A percentile compares a stretch with the other conserved stretches of the same genome.
These are phyloP conservation scores for Poecilia picta DNA, from an alignment of 2,797 vertebrate species.

Conservation along the genomic window DNA sequence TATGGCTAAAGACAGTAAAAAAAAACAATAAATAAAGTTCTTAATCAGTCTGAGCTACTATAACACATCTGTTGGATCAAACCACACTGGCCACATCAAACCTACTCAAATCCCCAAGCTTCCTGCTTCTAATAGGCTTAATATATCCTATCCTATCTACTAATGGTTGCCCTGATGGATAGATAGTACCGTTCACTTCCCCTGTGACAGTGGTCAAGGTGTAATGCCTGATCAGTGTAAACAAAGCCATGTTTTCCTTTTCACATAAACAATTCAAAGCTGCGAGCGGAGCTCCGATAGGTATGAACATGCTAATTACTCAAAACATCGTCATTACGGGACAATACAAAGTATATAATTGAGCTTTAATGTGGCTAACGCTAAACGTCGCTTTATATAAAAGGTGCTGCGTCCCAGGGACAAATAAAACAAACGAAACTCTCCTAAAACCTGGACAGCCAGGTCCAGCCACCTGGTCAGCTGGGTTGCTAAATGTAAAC, in stretches of 20 bases:
- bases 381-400: background rate
- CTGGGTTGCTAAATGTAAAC: slow-evolving; percentile 71
- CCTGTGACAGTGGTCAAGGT: background rate
- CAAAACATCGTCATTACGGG: background rate
- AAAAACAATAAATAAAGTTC: background rate
- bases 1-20: no score
- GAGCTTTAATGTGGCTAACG: background rate
- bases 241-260: slow-evolving; percentile 40
- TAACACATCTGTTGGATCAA: background rate
- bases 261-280: slow-evolving; percentile 5
- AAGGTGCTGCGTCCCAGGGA: background rate
- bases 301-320: background rate
- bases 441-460: slow-evolving; percentile 8
- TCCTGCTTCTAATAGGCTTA: background rate
- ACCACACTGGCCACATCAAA: background rate
- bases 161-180: background rate
- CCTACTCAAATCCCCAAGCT: background rate
- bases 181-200: background rate
- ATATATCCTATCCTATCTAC: background rate
- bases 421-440: slow-evolving; percentile 12
- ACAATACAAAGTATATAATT: background rate
- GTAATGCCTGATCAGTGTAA: slow-evolving; percentile 12
- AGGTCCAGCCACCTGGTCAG: slow-evolving; percentile 37
- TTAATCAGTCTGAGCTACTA: background rate
- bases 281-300: background rate